These are phyloP conservation scores for Ectemnius continuus DNA, from an alignment of 2,888 invertebrate genomes.

Conservation along the genomic window DNA sequence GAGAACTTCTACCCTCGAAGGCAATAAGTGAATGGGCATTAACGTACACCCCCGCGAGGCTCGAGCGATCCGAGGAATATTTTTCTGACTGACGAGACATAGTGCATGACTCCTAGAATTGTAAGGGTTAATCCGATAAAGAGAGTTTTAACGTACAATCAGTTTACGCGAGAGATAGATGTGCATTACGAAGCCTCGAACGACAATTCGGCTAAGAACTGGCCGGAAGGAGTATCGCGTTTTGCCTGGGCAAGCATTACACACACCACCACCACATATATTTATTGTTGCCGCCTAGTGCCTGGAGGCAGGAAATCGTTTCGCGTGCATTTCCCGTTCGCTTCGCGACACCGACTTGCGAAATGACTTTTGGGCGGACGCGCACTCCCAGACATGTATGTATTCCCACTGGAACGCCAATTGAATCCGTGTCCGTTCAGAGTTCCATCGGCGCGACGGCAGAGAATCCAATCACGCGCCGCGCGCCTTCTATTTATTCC, in stretches of 20 bases:
- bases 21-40: slow-evolving; percentile 9
- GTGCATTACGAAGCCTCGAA: too few species aligned
- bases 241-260: slow-evolving; percentile 26
- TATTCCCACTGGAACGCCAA: too few species aligned
- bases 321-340: slow-evolving; percentile 31
- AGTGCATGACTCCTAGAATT: too few species aligned
- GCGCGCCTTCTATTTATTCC: too few species aligned
- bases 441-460: too few species aligned
- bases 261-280: slow-evolving; percentile 32
- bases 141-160: not conserved
- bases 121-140: too few species aligned
- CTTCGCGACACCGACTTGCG: too few species aligned
- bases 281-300: slow-evolving; percentile 63
- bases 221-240: slow-evolving; percentile 6
- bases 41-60: not conserved
- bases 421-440: too few species aligned
- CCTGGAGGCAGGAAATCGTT: slow-evolving; percentile 64
- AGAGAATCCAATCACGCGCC: too few species aligned
- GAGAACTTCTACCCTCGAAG: not conserved
- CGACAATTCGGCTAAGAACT: not conserved
- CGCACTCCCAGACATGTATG: too few species aligned
- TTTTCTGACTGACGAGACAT: not conserved
- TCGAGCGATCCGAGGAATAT: slow-evolving; percentile 14
- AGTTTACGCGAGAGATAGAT: not conserved
- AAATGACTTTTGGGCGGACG: too few species aligned